A percentile compares a stretch with the other conserved stretches of the same genome.
These are phyloP conservation scores for Ormia ochracea DNA, from an alignment of 2,888 invertebrate species.

Conservation along the genomic window DNA sequence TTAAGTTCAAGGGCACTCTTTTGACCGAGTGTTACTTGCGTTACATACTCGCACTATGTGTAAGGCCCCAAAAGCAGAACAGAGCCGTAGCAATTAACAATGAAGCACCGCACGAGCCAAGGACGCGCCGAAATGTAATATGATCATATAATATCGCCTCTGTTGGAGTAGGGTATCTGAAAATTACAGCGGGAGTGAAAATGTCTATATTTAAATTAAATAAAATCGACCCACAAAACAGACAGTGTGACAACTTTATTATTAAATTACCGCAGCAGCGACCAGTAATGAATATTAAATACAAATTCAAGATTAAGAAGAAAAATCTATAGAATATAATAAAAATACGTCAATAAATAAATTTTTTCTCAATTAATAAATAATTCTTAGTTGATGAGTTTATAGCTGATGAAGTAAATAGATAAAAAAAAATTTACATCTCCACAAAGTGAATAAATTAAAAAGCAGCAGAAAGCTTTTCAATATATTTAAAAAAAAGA, in stretches of 20 bases:
- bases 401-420: not conserved
- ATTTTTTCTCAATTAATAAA: constrained; percentile 28
- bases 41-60: too few relatives aligned
- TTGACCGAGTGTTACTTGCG: too few relatives aligned
- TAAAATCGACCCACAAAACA: constrained; percentile 26
- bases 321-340: not conserved
- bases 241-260: constrained; percentile 50
- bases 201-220: not conserved
- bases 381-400: not conserved
- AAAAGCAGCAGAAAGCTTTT: not conserved
- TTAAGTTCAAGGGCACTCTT: too few relatives aligned
- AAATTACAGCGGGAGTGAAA: not conserved
- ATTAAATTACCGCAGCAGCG: constrained; percentile 33
- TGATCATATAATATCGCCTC: not conserved
- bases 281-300: constrained; percentile 45
- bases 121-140: not conserved
- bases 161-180: not conserved
- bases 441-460: too few relatives aligned
- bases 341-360: constrained; percentile 8
- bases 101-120: too few relatives aligned
- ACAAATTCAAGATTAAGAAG: not conserved
- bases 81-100: too few relatives aligned
- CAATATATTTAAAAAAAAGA: not conserved
- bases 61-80: too few relatives aligned
- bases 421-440: constrained; percentile 6